A percentile compares a stretch with the other conserved stretches of the same genome.
phyloP scores from a whole-genome alignment of 2,113 vertebrate genomes.

The Xenus cinereus region DNA sequence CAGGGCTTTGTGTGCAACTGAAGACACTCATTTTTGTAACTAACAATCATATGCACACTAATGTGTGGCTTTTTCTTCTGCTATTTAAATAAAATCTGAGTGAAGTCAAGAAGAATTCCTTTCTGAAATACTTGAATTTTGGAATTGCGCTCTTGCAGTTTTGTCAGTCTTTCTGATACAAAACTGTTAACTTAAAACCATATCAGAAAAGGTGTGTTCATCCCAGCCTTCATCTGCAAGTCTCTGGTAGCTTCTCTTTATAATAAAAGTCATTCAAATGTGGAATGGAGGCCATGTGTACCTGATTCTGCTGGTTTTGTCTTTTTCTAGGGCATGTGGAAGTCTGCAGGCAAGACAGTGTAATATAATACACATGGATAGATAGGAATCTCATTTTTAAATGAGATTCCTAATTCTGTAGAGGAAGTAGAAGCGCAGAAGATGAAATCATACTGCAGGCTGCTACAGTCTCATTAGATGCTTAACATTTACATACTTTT shows the following conservation, averaged over 20 bases:
- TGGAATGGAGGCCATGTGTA: background rate
- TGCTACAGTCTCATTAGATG: background rate
- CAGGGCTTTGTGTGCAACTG: background rate
- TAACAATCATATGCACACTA: background rate
- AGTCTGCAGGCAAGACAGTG: background rate
- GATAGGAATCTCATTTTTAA: conserved; percentile 7
- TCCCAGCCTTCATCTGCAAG: background rate
- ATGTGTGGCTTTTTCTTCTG: background rate
- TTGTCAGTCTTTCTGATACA: background rate
- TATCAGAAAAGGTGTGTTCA: background rate
- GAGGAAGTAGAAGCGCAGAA: background rate
- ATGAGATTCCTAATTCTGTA: background rate
- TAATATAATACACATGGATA: background rate
- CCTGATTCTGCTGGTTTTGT: background rate
- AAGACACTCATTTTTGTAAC: background rate
- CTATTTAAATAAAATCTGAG: background rate
- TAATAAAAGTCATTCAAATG: background rate
- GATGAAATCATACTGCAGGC: background rate
- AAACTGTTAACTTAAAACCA: background rate
- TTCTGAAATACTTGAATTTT: background rate
- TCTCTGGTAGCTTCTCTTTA: background rate
- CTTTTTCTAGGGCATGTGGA: background rate
- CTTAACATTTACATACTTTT: background rate
- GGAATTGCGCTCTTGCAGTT: background rate
- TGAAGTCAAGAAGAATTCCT: background rate